A percentile compares a stretch with the other conserved stretches of the same genome.
Conservation (phyloP, 1,140 invertebrate species). For the Caenorhabditis tropicalis region DNA sequence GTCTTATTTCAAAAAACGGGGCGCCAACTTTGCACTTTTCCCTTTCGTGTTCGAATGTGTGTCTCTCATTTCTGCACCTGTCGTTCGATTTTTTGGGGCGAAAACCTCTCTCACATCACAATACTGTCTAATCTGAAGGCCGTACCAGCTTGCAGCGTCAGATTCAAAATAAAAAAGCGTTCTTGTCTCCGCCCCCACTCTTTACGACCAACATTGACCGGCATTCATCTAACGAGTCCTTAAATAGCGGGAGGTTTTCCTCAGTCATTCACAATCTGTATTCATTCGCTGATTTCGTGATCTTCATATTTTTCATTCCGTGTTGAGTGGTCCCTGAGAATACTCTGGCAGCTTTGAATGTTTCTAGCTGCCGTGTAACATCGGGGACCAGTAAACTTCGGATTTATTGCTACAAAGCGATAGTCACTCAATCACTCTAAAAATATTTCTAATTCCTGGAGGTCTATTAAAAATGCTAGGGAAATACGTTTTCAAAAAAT, state of each 20-base stretch:
- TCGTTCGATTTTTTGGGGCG: neutral
- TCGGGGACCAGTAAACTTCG: neutral
- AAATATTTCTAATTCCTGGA: too few species aligned
- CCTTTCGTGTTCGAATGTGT: neutral
- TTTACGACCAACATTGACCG: neutral
- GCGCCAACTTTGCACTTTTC: neutral
- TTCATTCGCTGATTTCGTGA: neutral
- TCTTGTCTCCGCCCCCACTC: neutral
- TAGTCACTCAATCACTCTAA: neutral
- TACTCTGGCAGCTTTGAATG: neutral
- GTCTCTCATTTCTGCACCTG: neutral
- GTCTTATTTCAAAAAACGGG: neutral
- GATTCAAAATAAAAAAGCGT: neutral
- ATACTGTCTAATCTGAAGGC: neutral
- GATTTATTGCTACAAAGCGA: neutral
- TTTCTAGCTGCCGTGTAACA: neutral
- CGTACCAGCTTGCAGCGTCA: slow-evolving; percentile 10
- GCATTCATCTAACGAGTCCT: neutral
- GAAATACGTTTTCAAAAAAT: too few species aligned
- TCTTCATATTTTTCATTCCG: neutral
- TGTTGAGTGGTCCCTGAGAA: neutral
- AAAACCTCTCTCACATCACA: neutral
- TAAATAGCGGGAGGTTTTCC: neutral
- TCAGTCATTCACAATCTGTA: neutral
- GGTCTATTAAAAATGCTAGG: too few species aligned